Base-by-base conservation (phyloP, 1,140 invertebrate species). In the Monochamus saltuarius region DNA sequence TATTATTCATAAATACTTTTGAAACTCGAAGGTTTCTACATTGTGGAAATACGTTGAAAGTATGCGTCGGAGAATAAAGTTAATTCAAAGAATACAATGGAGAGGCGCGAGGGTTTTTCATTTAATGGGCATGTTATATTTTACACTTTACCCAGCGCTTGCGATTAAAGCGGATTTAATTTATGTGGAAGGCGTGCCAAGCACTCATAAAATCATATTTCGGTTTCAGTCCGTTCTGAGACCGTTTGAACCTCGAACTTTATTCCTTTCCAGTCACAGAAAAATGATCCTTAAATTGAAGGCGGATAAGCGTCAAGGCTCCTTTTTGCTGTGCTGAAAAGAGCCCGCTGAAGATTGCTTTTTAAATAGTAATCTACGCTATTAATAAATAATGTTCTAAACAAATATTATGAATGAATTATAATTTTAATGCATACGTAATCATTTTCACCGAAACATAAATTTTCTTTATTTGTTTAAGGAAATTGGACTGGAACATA, bases 391-490 rank as follows among this genome's bases (percentile, higher is more conserved):
- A 69, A 71, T 62, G 64, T 66, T 68, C 67, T 69, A 67, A 71
- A 71, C 70, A 71, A 71, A 71, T 70, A 70, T 71, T 71, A 70
- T 68, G 70, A 68, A 70, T 63, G 61, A 67, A 71, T 71, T 71
- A 71, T 69, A 71, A 71, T 71, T 71, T 70, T 71, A 71, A 71
- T 71, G 70, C 67, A 71, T 71, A 71, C 64, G 65, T 69, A 70
- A 70, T 67, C 58, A 60, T 67, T 64, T 65, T 62, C 56, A 61
- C 57, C 43, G 58, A 47, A 61, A 50, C 67, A 67, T 71, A 71
- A 71, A 69, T 71, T 66, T 66, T 64, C 38, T 65, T 70, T 70
- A 67, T 65, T 70, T 70, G 63, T 59, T 64, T 38, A 62, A 51
- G 40, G 61, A 70, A 65, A 66, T 64, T 67, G 65, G 63, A 61